These are phyloP conservation scores for Solenopsis invicta DNA, from an alignment of 1,140 invertebrate species.

Conservation along the genomic window DNA sequence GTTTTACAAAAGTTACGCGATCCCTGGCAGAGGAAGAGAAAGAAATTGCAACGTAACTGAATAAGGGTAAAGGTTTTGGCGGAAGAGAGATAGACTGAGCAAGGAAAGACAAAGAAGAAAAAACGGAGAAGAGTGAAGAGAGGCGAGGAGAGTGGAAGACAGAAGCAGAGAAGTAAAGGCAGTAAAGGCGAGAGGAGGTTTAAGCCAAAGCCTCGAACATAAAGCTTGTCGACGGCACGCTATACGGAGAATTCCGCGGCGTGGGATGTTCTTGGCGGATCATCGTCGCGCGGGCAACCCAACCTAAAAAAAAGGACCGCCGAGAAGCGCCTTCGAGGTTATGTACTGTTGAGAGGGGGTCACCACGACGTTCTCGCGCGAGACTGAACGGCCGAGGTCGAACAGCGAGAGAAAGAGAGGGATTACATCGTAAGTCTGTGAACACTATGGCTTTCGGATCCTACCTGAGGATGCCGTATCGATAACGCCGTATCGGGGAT, in stretches of 20 bases:
- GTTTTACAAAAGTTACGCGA: slow-evolving; percentile 27
- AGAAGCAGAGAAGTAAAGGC: background rate
- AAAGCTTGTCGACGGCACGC: background rate
- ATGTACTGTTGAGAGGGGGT: slow-evolving; percentile 67
- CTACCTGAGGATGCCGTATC: slow-evolving; percentile 12
- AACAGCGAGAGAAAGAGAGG: background rate
- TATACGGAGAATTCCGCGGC: background rate
- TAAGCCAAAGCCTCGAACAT: background rate
- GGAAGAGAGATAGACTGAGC: background rate
- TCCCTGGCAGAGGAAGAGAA: background rate
- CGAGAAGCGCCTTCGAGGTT: slow-evolving; percentile 72
- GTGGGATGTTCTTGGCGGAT: background rate
- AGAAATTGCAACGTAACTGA: slow-evolving; percentile 9
- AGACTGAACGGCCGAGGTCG: background rate
- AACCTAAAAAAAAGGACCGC: slow-evolving; percentile 39
- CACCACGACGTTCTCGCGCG: slow-evolving; percentile 13
- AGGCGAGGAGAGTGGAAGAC: background rate
- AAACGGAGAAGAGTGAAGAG: too few relatives aligned
- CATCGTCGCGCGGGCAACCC: background rate
- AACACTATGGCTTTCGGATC: background rate
- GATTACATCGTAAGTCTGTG: slow-evolving; percentile 44
- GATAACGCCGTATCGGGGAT: slow-evolving; percentile 4
- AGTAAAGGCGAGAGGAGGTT: background rate
- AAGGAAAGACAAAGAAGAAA: background rate
- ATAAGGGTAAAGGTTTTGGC: slow-evolving; percentile 45